These are phyloP conservation scores for Macrochelys suwanniensis DNA, from an alignment of 2,797 vertebrate species.

Conservation along the genomic window DNA sequence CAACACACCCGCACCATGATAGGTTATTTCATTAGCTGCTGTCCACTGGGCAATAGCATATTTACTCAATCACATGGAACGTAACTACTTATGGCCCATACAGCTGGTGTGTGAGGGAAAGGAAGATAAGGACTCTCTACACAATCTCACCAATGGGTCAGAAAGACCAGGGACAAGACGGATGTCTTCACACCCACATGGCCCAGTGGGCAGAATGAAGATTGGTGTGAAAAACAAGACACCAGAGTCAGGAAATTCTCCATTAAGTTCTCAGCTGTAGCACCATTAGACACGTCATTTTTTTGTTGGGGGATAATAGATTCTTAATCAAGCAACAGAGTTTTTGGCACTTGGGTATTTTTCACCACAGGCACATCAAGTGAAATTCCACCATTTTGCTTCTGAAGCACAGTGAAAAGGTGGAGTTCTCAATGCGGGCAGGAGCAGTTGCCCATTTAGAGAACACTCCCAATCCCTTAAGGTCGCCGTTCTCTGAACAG, in stretches of 20 bases:
- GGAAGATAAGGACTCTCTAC: not conserved
- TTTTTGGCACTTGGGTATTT: not conserved
- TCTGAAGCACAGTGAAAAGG: not conserved
- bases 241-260: not conserved
- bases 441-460: not conserved
- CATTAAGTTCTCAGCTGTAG: not conserved
- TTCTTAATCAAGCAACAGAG: not conserved
- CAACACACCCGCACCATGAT: not conserved
- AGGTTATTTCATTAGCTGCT: not conserved
- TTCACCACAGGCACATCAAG: not conserved
- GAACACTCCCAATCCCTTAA: not conserved
- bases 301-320: not conserved
- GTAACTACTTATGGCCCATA: not conserved
- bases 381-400: not conserved
- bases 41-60: not conserved
- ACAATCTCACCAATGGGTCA: not conserved
- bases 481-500: not conserved
- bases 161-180: not conserved
- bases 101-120: not conserved
- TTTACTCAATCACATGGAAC: not conserved
- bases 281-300: fast-evolving
- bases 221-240: not conserved
- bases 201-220: not conserved
- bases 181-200: not conserved
- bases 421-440: not conserved